Conservation (phyloP, 2,113 vertebrate species). For the Willisornis vidua region DNA sequence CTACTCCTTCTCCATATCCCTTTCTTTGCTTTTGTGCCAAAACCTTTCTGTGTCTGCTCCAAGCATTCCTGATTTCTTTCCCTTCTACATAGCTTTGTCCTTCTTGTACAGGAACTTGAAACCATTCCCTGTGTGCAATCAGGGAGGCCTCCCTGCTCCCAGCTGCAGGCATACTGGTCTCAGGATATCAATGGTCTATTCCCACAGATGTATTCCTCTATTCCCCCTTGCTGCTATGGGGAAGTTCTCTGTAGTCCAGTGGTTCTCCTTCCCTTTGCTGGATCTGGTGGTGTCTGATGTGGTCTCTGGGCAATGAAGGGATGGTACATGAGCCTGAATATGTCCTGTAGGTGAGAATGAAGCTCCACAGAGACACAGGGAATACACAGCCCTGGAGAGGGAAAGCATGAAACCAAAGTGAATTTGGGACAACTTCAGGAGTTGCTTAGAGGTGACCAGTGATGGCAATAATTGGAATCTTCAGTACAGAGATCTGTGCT, state of each 20-base stretch:
- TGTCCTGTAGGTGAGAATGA: accelerated
- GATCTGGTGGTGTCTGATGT: not conserved
- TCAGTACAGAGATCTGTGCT: not conserved
- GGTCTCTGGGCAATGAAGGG: not conserved
- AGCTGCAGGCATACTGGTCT: not conserved
- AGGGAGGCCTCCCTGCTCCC: not conserved
- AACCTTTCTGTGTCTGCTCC: not conserved
- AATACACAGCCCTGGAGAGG: not conserved
- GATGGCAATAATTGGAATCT: not conserved
- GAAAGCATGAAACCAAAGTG: not conserved
- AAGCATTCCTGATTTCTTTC: not conserved
- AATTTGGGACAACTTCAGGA: not conserved
- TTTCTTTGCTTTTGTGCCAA: not conserved
- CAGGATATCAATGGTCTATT: not conserved
- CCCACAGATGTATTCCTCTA: not conserved
- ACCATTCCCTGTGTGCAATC: not conserved
- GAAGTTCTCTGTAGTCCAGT: not conserved
- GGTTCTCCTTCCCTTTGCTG: not conserved
- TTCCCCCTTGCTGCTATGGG: not conserved
- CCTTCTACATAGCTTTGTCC: not conserved
- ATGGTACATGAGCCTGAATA: not conserved
- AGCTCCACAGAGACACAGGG: not conserved
- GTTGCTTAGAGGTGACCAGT: not conserved
- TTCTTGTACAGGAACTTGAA: not conserved
- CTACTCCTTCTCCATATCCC: not conserved